Evolutionary conservation across 2,113 vertebrate genomes (phyloP).

Genomic region (Pungitius pungitius): DNA sequence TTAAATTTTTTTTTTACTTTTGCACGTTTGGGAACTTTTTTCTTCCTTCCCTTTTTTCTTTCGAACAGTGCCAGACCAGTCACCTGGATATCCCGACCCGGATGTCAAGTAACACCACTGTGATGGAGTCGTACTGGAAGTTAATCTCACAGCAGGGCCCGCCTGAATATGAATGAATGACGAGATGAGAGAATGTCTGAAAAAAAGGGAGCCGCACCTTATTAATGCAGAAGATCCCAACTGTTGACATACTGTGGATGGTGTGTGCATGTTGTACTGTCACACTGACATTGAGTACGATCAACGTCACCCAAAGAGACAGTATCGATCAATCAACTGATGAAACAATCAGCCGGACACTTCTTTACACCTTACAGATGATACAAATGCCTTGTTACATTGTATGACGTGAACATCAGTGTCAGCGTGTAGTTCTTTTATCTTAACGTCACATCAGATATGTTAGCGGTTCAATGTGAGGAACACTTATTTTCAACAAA

Average conservation of each 20-base stretch:
- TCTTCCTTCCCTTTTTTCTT: conserved; percentile 4
- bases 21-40: conserved; percentile 53
- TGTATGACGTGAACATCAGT: conserved; percentile 61
- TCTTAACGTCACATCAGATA: conserved; percentile 61
- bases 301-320: conserved; percentile 70
- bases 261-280: conserved; percentile 64
- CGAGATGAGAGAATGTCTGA: conserved; percentile 65
- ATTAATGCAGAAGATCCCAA: conserved; percentile 53
- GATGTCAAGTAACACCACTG: conserved; percentile 63
- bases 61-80: conserved; percentile 42
- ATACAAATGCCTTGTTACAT: conserved; percentile 72
- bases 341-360: conserved; percentile 37
- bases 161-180: conserved; percentile 65
- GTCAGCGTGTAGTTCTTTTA: conserved; percentile 68
- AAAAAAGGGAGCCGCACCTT: conserved; percentile 57
- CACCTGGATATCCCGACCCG: conserved; percentile 30
- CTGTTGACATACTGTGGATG: conserved; percentile 52
- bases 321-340: conserved; percentile 18
- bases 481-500: conserved; percentile 78
- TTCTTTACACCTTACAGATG: conserved; percentile 61
- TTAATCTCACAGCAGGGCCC: conserved; percentile 36
- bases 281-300: conserved; percentile 69
- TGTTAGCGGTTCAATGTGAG: conserved; percentile 64
- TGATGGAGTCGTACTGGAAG: conserved; percentile 51
- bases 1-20: conserved; percentile 22